Evolutionary conservation across 2,113 vertebrate species (phyloP).

Genomic region (Dendrocopos noguchii): DNA sequence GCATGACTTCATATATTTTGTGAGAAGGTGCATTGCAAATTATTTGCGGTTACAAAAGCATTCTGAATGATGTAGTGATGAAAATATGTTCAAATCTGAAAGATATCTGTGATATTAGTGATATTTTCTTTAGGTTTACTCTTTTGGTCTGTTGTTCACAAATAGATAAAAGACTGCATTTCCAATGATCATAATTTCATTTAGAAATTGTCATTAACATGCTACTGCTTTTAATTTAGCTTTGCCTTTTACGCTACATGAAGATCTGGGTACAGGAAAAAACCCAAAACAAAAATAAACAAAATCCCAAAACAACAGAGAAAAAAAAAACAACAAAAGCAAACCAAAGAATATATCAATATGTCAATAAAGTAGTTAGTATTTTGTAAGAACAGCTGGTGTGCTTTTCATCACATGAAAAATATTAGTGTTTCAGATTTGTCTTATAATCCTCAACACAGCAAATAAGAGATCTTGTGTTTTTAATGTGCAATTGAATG

Average conservation of each 20-base stretch:
- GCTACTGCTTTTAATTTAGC: background rate
- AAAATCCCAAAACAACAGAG: background rate
- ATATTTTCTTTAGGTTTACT: background rate
- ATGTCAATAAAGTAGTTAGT: background rate
- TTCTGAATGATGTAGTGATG: background rate
- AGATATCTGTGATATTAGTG: background rate
- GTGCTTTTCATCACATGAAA: background rate
- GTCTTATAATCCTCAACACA: background rate
- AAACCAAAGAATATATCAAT: background rate
- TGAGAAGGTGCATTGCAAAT: background rate
- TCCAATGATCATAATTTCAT: background rate
- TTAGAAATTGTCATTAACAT: background rate
- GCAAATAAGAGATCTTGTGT: fast-evolving
- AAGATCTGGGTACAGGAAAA: background rate
- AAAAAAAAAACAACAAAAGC: background rate
- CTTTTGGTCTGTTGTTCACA: background rate
- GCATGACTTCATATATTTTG: background rate
- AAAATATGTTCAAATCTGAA: background rate
- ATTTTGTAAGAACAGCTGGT: background rate
- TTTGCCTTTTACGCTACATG: background rate
- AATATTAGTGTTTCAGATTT: background rate
- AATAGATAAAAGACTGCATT: background rate
- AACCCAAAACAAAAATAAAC: background rate
- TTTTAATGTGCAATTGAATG: background rate
- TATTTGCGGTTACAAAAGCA: background rate